Evolutionary conservation across 2,113 vertebrate genomes (phyloP).

Genomic region (Ceyx melanurus): DNA sequence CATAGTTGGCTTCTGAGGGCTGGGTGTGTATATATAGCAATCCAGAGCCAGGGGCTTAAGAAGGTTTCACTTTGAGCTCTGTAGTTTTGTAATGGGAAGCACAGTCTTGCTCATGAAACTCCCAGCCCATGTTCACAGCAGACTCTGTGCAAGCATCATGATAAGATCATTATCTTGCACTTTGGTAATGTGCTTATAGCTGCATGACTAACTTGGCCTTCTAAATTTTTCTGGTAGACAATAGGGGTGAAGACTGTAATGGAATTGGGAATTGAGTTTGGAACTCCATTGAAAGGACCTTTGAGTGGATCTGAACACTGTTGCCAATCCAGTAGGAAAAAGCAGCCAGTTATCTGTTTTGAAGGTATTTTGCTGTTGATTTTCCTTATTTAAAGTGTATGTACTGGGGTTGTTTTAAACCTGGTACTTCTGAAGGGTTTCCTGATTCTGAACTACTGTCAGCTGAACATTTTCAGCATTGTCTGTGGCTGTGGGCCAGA

Average conservation of each 20-base stretch:
- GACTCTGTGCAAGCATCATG: not conserved
- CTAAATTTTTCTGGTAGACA: not conserved
- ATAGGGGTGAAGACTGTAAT: not conserved
- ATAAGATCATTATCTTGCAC: not conserved
- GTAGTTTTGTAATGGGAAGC: not conserved
- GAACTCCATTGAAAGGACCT: not conserved
- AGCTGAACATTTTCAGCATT: not conserved
- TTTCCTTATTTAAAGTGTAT: not conserved
- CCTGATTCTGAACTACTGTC: not conserved
- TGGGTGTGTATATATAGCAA: too few species aligned
- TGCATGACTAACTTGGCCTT: not conserved
- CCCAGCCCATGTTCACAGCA: not conserved
- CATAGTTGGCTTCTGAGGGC: not conserved
- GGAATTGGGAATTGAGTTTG: not conserved
- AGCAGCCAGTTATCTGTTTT: not conserved
- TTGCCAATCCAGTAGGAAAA: not conserved
- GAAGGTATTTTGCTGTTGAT: not conserved
- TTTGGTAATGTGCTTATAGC: not conserved
- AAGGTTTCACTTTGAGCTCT: not conserved
- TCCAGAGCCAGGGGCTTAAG: not conserved
- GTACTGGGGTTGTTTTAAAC: not conserved
- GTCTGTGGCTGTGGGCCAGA: not conserved
- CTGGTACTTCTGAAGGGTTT: not conserved
- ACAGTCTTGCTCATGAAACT: not conserved
- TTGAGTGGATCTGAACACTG: not conserved